A percentile compares a stretch with the other conserved stretches of the same genome.
Conservation (phyloP, 2,797 vertebrate species). For the Gadopsis bispinosus region DNA sequence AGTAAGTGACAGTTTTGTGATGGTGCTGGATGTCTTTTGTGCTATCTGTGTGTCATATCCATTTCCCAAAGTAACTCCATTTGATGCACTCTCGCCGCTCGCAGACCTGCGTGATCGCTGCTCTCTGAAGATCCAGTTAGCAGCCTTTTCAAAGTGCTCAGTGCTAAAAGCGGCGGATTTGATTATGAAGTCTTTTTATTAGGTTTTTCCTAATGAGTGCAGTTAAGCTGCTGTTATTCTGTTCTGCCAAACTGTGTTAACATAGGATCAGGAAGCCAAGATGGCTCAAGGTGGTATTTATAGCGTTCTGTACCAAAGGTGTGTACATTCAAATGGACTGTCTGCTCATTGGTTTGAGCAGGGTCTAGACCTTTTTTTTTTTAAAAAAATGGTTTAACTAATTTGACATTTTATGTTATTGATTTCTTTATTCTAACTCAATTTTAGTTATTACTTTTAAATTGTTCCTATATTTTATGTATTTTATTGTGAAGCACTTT, state of each 20-base stretch:
- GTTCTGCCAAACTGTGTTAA: slow-evolving; percentile 77
- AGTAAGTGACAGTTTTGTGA: slow-evolving; percentile 61
- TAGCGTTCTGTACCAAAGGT: slow-evolving; percentile 39
- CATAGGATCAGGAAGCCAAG: slow-evolving; percentile 65
- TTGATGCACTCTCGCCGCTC: slow-evolving; percentile 75
- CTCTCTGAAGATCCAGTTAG: slow-evolving; percentile 76
- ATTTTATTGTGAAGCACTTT: background rate
- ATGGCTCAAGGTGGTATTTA: slow-evolving; percentile 60
- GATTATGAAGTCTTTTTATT: slow-evolving; percentile 83
- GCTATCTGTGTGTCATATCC: slow-evolving; percentile 69
- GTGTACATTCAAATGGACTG: slow-evolving; percentile 19
- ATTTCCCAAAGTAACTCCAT: slow-evolving; percentile 80
- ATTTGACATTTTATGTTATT: background rate
- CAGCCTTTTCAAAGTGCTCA: slow-evolving; percentile 68
- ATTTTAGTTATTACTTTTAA: background rate
- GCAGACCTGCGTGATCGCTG: slow-evolving; percentile 58
- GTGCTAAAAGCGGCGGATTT: slow-evolving; percentile 83
- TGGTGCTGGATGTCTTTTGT: slow-evolving; percentile 48
- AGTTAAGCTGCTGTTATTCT: slow-evolving; percentile 73
- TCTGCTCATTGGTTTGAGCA: background rate
- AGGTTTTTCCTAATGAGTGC: slow-evolving; percentile 82
- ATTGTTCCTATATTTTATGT: background rate
- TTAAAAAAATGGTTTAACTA: too few species aligned
- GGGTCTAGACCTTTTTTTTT: background rate
- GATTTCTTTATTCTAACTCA: background rate